These are phyloP conservation scores for Acipenser transmontanus DNA, from an alignment of 2,797 vertebrate genomes.

Conservation along the genomic window DNA sequence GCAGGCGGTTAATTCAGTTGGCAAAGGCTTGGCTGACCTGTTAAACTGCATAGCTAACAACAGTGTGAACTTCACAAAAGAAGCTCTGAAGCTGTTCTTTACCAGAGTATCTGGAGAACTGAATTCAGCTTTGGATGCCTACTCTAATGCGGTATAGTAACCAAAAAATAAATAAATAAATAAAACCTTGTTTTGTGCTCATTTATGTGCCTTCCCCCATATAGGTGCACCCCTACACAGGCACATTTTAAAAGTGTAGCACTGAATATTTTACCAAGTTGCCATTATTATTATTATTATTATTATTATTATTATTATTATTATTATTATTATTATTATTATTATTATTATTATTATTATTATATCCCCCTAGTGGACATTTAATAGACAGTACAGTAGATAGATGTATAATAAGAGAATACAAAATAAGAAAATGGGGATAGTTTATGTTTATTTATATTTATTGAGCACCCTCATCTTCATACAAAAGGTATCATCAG, in stretches of 20 bases:
- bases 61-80: slow-evolving; percentile 44
- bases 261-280: too few species aligned
- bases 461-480: not conserved
- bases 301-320: too few species aligned
- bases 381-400: too few species aligned
- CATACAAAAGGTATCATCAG: not conserved
- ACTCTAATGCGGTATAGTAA: slow-evolving; percentile 41
- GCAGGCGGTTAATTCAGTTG: slow-evolving; percentile 50
- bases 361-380: too few species aligned
- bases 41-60: slow-evolving; percentile 47
- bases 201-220: not conserved
- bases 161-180: not conserved
- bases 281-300: too few species aligned
- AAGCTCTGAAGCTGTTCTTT: slow-evolving; percentile 35
- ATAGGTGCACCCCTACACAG: too few species aligned
- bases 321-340: too few species aligned
- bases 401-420: too few species aligned
- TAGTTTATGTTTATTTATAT: too few species aligned
- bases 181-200: not conserved
- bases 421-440: too few species aligned
- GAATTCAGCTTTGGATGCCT: slow-evolving; percentile 41
- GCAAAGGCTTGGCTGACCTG: slow-evolving; percentile 40
- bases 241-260: too few species aligned
- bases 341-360: too few species aligned
- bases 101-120: slow-evolving; percentile 42